phyloP scores from a whole-genome alignment of 2,113 vertebrate species.

The Apteryx mantelli region DNA sequence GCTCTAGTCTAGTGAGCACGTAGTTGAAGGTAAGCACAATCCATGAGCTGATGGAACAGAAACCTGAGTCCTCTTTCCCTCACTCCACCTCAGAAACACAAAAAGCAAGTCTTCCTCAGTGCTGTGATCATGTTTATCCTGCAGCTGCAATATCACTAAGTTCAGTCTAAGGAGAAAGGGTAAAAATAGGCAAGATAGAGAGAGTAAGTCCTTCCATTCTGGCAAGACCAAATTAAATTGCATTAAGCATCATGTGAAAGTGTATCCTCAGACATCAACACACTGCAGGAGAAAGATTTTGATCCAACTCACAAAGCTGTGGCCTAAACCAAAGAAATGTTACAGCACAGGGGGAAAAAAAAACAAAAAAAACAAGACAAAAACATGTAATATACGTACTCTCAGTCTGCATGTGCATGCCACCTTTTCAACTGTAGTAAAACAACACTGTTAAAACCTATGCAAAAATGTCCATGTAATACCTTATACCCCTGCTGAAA shows the following conservation, averaged over 20 bases:
- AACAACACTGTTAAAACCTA: neutral
- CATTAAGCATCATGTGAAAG: neutral
- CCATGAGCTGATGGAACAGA: too few species aligned
- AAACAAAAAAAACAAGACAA: neutral
- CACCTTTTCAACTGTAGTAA: neutral
- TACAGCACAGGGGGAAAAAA: neutral
- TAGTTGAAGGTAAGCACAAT: too few species aligned
- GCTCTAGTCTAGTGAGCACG: too few species aligned
- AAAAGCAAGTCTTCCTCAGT: neutral
- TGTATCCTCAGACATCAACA: too few species aligned
- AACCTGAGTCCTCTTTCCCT: neutral
- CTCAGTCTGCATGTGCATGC: neutral
- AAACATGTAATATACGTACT: fast-evolving
- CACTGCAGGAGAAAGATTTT: neutral
- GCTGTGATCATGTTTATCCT: neutral
- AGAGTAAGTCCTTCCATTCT: neutral
- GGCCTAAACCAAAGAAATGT: neutral
- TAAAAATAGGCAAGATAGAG: neutral
- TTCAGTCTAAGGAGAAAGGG: neutral
- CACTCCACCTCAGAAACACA: neutral
- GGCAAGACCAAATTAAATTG: neutral
- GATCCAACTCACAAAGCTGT: neutral
- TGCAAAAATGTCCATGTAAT: neutral
- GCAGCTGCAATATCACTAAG: neutral
- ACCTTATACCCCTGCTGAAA: neutral